Conservation (phyloP, 2,888 invertebrate genomes). For the Linyphia triangularis region DNA sequence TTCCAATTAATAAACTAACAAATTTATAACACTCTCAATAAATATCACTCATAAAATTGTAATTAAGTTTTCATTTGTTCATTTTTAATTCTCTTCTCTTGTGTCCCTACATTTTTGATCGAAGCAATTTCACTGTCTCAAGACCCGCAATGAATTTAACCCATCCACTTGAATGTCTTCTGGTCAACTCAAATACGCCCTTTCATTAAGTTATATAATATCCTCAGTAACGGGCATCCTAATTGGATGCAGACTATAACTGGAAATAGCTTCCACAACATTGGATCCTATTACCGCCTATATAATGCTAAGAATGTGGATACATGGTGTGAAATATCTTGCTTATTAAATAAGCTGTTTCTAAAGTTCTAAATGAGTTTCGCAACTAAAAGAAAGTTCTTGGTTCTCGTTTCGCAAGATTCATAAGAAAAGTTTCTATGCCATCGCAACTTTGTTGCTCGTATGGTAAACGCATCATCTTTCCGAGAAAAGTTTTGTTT, state of each 20-base stretch:
- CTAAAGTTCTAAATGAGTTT: constrained; percentile 67
- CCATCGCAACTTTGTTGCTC: not conserved
- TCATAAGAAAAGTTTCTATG: constrained; percentile 34
- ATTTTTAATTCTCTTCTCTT: not conserved
- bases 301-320: constrained; percentile 46
- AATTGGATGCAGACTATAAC: constrained; percentile 67
- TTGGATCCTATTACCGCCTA: constrained; percentile 54
- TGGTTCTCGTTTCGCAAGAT: constrained; percentile 36
- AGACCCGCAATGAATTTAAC: constrained; percentile 26
- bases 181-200: constrained; percentile 28
- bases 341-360: constrained; percentile 70
- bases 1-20: too few relatives aligned
- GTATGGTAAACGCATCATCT: constrained; percentile 12
- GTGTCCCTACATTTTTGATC: not conserved
- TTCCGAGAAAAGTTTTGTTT: not conserved
- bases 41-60: too few relatives aligned
- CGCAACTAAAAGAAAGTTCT: constrained; percentile 48
- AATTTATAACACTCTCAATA: too few relatives aligned
- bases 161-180: constrained; percentile 11
- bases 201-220: constrained; percentile 73
- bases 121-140: constrained; percentile 4
- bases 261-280: constrained; percentile 62
- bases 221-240: constrained; percentile 64
- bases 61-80: too few relatives aligned
- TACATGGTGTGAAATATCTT: constrained; percentile 36